Percentiles rank a stretch among this genome's conserved stretches.
Evolutionary conservation across 2,797 vertebrate species (phyloP).

Genomic region (Buphagus erythrorhynchus): DNA sequence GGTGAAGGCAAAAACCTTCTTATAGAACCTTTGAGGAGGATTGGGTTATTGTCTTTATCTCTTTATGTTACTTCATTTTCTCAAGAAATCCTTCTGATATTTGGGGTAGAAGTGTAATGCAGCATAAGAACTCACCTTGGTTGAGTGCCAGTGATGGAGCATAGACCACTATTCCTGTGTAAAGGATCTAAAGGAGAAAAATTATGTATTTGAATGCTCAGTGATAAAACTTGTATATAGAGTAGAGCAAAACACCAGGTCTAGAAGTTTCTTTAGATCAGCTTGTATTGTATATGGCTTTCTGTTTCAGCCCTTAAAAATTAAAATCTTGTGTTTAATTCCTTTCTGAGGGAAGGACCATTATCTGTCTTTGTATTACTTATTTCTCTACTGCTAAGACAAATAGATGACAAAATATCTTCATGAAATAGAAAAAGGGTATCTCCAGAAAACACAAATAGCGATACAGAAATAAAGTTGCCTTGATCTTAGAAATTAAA

Average conservation of each 20-base stretch:
- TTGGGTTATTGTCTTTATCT: not conserved
- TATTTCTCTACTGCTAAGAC: not conserved
- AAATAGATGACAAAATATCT: not conserved
- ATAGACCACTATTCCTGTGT: conserved; percentile 88
- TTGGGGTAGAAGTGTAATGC: not conserved
- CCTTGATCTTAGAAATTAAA: not conserved
- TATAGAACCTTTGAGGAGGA: not conserved
- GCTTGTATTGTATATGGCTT: not conserved
- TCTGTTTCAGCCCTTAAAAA: not conserved
- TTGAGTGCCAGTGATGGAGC: conserved; percentile 88
- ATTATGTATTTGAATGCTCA: rapidly evolving
- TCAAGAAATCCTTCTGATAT: not conserved
- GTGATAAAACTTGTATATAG: not conserved
- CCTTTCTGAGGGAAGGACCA: not conserved
- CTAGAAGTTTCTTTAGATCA: not conserved
- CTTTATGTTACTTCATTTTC: not conserved
- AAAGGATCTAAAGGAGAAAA: conserved; percentile 79
- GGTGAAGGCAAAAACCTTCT: not conserved
- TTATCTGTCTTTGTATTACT: not conserved
- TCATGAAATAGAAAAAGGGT: not conserved
- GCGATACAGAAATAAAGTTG: not conserved
- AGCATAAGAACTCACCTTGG: conserved; percentile 78
- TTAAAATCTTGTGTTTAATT: not conserved
- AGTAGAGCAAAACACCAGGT: not conserved
- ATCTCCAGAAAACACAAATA: not conserved